Evolutionary conservation across 2,797 vertebrate species (phyloP).

Genomic region (Rhodeus uyekii): DNA sequence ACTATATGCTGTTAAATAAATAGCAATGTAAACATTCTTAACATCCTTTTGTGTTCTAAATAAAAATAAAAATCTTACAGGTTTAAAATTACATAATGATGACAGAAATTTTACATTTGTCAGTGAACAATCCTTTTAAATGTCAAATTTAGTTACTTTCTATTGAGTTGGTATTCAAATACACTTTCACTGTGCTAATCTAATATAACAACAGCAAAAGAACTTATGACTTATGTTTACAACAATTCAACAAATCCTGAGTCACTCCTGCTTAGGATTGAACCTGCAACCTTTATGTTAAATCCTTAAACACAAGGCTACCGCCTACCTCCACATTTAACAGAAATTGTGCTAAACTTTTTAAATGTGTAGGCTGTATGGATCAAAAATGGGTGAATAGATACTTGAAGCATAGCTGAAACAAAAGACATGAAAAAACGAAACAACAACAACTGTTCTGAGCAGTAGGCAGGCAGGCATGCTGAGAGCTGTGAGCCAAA

Average conservation of each 20-base stretch:
- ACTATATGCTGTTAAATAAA: too few species aligned
- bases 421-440: conserved; percentile 28
- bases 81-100: background rate
- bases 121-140: background rate
- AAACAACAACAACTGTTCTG: conserved; percentile 24
- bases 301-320: conserved; percentile 5
- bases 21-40: too few species aligned
- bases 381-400: conserved; percentile 26
- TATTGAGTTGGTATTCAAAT: background rate
- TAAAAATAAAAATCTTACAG: background rate
- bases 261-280: conserved; percentile 15
- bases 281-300: conserved; percentile 36
- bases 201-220: background rate
- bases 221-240: background rate
- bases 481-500: conserved; percentile 50
- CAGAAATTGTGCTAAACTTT: conserved; percentile 26
- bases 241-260: background rate
- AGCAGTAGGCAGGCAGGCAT: conserved; percentile 59
- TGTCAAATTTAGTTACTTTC: background rate
- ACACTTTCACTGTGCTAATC: background rate
- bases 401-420: conserved; percentile 31
- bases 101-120: background rate
- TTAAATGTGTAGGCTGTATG: conserved; percentile 30
- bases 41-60: too few species aligned
- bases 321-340: conserved; percentile 4